These are phyloP conservation scores for Drosophila micromelanica DNA, from an alignment of 1,140 invertebrate genomes.

Conservation along the genomic window DNA sequence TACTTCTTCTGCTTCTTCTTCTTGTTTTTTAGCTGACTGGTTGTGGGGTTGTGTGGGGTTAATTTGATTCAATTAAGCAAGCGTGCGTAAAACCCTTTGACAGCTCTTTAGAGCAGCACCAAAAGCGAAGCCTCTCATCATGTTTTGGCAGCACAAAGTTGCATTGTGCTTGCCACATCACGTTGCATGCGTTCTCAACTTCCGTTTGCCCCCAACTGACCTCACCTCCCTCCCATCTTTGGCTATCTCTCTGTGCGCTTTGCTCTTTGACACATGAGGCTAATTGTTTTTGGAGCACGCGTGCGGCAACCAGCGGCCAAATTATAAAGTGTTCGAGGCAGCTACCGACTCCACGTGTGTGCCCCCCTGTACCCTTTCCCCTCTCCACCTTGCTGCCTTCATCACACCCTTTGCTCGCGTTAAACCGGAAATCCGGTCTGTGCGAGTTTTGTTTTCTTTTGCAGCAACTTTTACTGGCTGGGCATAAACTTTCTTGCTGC, in stretches of 20 bases:
- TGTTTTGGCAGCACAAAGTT: slow-evolving; percentile 48
- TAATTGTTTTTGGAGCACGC: slow-evolving; percentile 59
- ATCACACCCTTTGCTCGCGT: slow-evolving; percentile 41
- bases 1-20: background rate
- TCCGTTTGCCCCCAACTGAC: slow-evolving; percentile 44
- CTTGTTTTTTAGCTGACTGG: background rate
- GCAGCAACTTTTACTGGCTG: slow-evolving; percentile 49
- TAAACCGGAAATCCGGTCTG: slow-evolving; percentile 76
- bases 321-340: slow-evolving; percentile 72
- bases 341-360: slow-evolving; percentile 17
- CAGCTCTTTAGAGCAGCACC: slow-evolving; percentile 38
- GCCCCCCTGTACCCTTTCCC: background rate
- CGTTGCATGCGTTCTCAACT: slow-evolving; percentile 66
- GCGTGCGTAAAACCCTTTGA: slow-evolving; percentile 51
- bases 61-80: slow-evolving; percentile 78
- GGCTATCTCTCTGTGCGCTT: background rate
- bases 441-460: slow-evolving; percentile 39
- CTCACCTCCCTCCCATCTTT: background rate
- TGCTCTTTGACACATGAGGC: slow-evolving; percentile 78
- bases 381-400: background rate
- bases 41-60: slow-evolving; percentile 60
- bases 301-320: slow-evolving; percentile 58
- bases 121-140: slow-evolving; percentile 37
- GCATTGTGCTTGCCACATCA: slow-evolving; percentile 71
- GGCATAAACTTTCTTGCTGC: slow-evolving; percentile 58